Conservation (phyloP, 2,888 invertebrate genomes). For the Diadegma fenestrale region DNA sequence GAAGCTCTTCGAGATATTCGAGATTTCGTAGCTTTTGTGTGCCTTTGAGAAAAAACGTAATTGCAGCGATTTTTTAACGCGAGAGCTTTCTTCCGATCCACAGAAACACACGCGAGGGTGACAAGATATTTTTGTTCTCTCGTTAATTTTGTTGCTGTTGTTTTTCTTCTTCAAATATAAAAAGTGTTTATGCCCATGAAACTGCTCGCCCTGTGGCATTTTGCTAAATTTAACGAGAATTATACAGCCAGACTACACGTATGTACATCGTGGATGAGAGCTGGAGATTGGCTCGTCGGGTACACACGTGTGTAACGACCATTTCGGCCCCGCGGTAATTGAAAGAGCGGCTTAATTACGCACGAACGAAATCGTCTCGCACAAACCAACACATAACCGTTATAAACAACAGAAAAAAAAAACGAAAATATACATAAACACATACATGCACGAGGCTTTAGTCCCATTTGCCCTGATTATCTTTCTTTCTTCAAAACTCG, state of each 20-base stretch:
- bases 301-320: slow-evolving; percentile 74
- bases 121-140: slow-evolving; percentile 6
- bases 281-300: slow-evolving; percentile 30
- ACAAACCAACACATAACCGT: slow-evolving; percentile 39
- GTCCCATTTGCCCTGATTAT: slow-evolving; percentile 64
- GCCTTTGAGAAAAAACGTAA: not conserved
- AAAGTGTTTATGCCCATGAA: slow-evolving; percentile 21
- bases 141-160: slow-evolving; percentile 20
- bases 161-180: not conserved
- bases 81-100: not conserved
- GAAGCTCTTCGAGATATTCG: no score
- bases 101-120: not conserved
- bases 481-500: slow-evolving; percentile 75
- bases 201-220: slow-evolving; percentile 45
- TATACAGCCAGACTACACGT: not conserved
- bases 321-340: slow-evolving; percentile 77
- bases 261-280: slow-evolving; percentile 11
- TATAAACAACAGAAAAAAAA: slow-evolving; percentile 40
- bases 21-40: not conserved
- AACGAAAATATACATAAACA: slow-evolving; percentile 21
- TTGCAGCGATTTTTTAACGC: not conserved
- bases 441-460: slow-evolving; percentile 40
- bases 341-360: slow-evolving; percentile 80
- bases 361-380: slow-evolving; percentile 75
- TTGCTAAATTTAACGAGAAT: slow-evolving; percentile 65